phyloP scores from a whole-genome alignment of 2,113 vertebrate genomes.

The Grammatotria lemairii region DNA sequence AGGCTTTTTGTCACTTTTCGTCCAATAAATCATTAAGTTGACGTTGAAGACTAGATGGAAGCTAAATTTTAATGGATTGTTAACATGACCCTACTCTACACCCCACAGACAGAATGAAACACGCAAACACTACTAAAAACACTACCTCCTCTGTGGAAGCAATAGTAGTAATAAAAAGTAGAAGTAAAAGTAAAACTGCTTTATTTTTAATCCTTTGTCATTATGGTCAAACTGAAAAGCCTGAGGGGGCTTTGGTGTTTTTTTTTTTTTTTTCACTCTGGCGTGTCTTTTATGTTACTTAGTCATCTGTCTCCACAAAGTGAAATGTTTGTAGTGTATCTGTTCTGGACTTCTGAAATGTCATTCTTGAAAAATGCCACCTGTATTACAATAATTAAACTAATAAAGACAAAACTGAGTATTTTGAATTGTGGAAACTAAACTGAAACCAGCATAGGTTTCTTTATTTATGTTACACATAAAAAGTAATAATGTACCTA shows the following conservation, averaged over 20 bases:
- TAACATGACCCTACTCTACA: not conserved
- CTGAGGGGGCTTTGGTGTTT: not conserved
- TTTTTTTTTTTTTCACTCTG: accelerated
- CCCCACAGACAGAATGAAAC: not conserved
- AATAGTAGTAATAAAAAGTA: not conserved
- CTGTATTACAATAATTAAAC: not conserved
- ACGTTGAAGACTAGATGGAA: not conserved
- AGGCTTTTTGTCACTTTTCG: not conserved
- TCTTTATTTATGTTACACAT: not conserved
- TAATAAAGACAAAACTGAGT: not conserved
- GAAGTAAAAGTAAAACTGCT: not conserved
- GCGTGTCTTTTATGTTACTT: not conserved
- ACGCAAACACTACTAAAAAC: not conserved
- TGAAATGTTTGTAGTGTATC: not conserved
- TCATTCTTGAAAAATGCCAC: not conserved
- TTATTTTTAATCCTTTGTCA: not conserved
- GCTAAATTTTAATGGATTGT: not conserved
- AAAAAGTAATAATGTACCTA: not conserved
- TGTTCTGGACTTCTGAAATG: not conserved
- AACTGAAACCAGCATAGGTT: not conserved
- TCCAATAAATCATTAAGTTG: not conserved
- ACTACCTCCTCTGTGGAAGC: not conserved
- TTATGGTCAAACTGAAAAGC: not conserved
- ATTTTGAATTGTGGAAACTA: not conserved
- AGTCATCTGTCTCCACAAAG: not conserved